Conservation (phyloP, 2,113 vertebrate genomes). For the Corythoichthys intestinalis region DNA sequence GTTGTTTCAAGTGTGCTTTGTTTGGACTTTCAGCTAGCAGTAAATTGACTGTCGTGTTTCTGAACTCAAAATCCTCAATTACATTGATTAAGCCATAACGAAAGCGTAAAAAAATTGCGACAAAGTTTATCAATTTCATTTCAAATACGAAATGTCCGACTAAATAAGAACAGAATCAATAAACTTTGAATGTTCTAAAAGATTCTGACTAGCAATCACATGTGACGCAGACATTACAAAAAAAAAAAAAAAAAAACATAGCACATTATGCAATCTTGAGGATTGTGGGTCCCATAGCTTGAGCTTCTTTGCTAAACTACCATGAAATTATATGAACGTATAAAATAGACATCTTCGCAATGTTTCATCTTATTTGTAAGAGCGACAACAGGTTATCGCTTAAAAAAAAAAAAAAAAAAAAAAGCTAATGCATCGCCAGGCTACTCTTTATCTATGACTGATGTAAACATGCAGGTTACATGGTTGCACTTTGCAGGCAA, state of each 20-base stretch:
- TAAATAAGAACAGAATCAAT: neutral
- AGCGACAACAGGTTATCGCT: neutral
- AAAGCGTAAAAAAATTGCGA: neutral
- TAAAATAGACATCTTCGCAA: neutral
- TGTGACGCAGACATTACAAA: neutral
- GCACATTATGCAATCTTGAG: neutral
- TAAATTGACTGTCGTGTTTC: neutral
- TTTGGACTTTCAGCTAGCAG: neutral
- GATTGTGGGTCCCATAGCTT: neutral
- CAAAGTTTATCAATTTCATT: neutral
- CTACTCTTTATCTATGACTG: neutral
- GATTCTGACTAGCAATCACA: neutral
- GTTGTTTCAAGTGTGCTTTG: neutral
- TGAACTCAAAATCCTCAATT: neutral
- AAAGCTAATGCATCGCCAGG: neutral
- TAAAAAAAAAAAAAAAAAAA: neutral
- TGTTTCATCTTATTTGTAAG: neutral
- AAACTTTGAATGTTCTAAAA: neutral
- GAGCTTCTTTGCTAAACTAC: neutral
- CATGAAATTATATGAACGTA: neutral
- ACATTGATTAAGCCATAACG: neutral
- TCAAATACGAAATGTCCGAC: neutral
- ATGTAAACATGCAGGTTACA: slow-evolving; percentile 44
- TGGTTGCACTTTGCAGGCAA: neutral
- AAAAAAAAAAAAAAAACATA: neutral